Base-by-base conservation (phyloP, 1,140 invertebrate species). In the Cydia amplana region DNA sequence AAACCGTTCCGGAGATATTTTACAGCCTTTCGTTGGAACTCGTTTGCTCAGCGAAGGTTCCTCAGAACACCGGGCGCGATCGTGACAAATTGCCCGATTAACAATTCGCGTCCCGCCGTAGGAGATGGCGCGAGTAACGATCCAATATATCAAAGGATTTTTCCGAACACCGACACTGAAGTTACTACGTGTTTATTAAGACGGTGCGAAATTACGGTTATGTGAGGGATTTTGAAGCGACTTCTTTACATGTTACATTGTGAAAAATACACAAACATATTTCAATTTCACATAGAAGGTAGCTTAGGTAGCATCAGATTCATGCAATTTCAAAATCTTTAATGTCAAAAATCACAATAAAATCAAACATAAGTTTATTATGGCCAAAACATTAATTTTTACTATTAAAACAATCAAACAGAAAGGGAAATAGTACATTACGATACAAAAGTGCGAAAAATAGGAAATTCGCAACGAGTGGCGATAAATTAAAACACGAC, bases 71-170 rank as follows among this genome's bases (percentile, higher is more conserved):
- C 82, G 82, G 87, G 84, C 84, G 83, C 81, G 88, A 90, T 90
- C 84, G 88, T 91, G 89, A 91, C 89, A 89, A 91, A 91, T 92
- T 85, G 85, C 82, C 81, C 90, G 89, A 92, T 92, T 91, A 92
- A 91, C 88, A 91, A 90, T 87, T 85, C 85, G 74, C 84, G 83
- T 87, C 84, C 77, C 82, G 80, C 79, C 77, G 74, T 81, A 87
- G 86, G 88, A 90, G 90, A 90, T 91, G 88, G 89, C 80, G 85
- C 84, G 85, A 84, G 84, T 91, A 91, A 92, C 90, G 87, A 91
- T 83, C 82, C 85, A 88, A 92, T 92, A 89, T 91, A 91, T 92
- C 88, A 91, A 92, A 89, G 89, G 89, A 91, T 91, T 91, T 92
- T 87, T 89, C 83, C 72, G 76, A 84, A 80, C 82, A 80, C 83